phyloP scores from a whole-genome alignment of 2,113 vertebrate species.

The Anguilla rostrata region DNA sequence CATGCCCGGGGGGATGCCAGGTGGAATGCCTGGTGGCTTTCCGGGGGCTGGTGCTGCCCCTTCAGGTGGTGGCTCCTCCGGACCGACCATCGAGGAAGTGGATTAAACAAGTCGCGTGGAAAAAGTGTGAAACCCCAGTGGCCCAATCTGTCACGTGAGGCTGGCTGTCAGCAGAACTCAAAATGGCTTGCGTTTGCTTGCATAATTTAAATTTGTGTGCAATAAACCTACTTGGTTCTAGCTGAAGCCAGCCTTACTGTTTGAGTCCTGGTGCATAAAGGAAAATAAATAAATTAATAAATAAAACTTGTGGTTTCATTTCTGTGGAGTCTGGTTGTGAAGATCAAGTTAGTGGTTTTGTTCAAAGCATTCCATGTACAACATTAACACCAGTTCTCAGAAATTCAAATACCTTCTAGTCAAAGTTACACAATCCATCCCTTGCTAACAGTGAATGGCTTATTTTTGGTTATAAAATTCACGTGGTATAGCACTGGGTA shows the following conservation, averaged over 20 bases:
- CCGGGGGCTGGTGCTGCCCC: conserved; percentile 51
- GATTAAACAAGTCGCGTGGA: conserved; percentile 47
- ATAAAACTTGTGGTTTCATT: background rate
- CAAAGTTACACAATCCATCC: no score
- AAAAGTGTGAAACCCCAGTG: conserved; percentile 25
- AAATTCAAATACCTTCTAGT: no score
- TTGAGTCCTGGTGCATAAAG: conserved; percentile 38
- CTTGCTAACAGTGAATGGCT: no score
- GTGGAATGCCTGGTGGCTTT: conserved; percentile 62
- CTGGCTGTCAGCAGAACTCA: conserved; percentile 26
- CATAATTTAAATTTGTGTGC: conserved; percentile 18
- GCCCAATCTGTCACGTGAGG: conserved; percentile 12
- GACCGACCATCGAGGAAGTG: conserved; percentile 73
- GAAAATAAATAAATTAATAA: background rate
- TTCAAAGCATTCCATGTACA: no score
- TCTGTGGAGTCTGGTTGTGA: background rate
- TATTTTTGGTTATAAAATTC: no score
- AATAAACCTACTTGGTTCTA: background rate
- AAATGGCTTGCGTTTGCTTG: conserved; percentile 17
- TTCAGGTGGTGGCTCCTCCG: conserved; percentile 57
- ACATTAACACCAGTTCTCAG: no score
- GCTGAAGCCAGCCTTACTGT: background rate
- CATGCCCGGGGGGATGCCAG: conserved; percentile 80
- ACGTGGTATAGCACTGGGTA: no score
- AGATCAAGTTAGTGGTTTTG: no score